A percentile compares a stretch with the other conserved stretches of the same genome.
Conservation (phyloP, 2,888 invertebrate genomes). For the Tanytarsus gracilentus region DNA sequence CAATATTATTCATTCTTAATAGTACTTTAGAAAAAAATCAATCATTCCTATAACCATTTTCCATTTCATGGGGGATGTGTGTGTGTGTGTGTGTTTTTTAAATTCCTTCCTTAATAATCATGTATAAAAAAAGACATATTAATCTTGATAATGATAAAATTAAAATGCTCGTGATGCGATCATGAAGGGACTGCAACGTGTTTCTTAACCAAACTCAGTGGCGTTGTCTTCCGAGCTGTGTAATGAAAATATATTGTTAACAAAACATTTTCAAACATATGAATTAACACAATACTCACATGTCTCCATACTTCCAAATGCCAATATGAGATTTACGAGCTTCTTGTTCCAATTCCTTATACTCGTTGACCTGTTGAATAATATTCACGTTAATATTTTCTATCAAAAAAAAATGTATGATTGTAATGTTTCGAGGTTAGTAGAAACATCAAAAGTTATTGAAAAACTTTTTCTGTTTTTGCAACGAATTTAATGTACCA, state of each 20-base stretch:
- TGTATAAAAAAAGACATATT: background rate
- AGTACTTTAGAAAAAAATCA: no score
- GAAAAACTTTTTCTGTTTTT: background rate
- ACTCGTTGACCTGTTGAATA: constrained; percentile 56
- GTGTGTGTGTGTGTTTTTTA: no score
- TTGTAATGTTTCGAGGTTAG: background rate
- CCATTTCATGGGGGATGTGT: no score
- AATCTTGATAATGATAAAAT: background rate
- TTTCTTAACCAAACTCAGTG: constrained; percentile 11
- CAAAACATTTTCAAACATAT: background rate
- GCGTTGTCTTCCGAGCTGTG: constrained; percentile 22
- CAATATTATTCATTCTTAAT: no score
- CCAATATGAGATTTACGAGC: constrained; percentile 79
- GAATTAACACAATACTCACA: constrained; percentile 38
- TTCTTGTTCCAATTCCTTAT: constrained; percentile 73
- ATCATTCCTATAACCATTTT: no score
- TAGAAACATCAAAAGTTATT: constrained; percentile 8
- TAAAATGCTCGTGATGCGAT: constrained; percentile 6
- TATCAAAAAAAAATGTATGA: background rate
- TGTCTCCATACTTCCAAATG: constrained; percentile 99
- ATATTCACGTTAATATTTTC: background rate
- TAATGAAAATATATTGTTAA: background rate
- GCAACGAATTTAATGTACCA: constrained; percentile 7
- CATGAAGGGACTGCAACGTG: background rate
- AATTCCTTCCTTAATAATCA: background rate